Base-by-base conservation (phyloP, 2,888 invertebrate species). In the Liopterus haemorrhoidalis region DNA sequence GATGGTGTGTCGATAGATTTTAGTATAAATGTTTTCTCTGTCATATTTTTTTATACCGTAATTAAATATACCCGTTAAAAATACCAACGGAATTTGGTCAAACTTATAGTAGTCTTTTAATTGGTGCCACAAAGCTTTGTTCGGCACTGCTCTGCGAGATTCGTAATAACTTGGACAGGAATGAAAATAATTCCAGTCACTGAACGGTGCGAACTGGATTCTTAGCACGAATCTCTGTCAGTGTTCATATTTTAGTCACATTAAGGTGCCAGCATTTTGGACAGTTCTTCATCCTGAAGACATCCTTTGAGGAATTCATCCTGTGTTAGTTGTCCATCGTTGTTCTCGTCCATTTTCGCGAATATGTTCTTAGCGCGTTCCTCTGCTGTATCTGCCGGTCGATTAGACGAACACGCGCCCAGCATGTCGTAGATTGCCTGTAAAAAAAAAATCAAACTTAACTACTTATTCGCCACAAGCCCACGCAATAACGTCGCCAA, bases 381-480 rank as follows among this genome's bases (percentile, higher is more conserved):
- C 67, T 96, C 94, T 19, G 97, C 96, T 14, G 94, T 92, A 67
- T 93, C 94, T 27, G 91, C 91, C 35, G 94, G 92, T 65, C 92
- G 78, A 72, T 91, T 92, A 69, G 91, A 91, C 62, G 91, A 91
- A 70, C 93, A 93, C 54, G 94, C 94, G 44, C 97, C 97, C 59
- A 99, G 77, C 97, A 99, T 99, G 70, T 96, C 96, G 73, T 99
- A 99, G 71, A 99, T 97, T 55, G 97, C 97, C 97, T 97, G 77
- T 31, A 76, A 71, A 56, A 52, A 56, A 55, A 49, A 51, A n/a
- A n/a, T n/a, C n/a, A n/a, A n/a, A n/a, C n/a, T n/a, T n/a, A n/a
- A n/a, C n/a, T n/a, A n/a, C n/a, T n/a, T n/a, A n/a, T n/a, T n/a
- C n/a, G n/a, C n/a, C n/a, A n/a, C n/a, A n/a, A n/a, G n/a, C n/a